Percentiles rank a stretch among this genome's conserved stretches.
These are phyloP conservation scores for Abrostola tripartita DNA, from an alignment of 2,888 invertebrate genomes.

Conservation along the genomic window DNA sequence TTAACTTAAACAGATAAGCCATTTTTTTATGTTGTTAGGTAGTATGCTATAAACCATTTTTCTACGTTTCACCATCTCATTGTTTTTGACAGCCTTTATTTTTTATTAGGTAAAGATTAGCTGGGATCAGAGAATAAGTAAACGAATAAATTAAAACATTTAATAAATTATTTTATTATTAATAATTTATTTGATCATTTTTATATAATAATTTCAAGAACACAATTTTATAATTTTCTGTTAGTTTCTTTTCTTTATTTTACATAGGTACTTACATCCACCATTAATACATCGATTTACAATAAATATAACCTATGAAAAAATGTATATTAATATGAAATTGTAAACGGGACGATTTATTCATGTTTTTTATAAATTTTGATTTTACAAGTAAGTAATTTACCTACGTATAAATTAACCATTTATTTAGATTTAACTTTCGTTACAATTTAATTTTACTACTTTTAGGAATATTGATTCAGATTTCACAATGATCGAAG, in stretches of 20 bases:
- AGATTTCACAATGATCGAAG: not conserved
- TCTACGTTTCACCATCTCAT: too few species aligned
- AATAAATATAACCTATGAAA: slow-evolving; percentile 62
- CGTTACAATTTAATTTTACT: slow-evolving; percentile 12
- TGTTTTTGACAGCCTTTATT: too few species aligned
- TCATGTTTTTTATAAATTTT: slow-evolving; percentile 41
- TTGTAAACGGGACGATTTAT: slow-evolving; percentile 75
- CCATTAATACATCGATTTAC: slow-evolving; percentile 64
- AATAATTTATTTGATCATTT: slow-evolving; percentile 64
- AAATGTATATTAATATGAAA: slow-evolving; percentile 71
- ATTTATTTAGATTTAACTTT: slow-evolving; percentile 3
- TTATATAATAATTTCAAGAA: slow-evolving; percentile 71
- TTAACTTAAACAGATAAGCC: too few species aligned
- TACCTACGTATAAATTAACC: slow-evolving; percentile 17
- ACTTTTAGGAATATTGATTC: slow-evolving; percentile 4
- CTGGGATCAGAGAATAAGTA: slow-evolving; percentile 12
- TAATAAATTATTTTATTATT: slow-evolving; percentile 74
- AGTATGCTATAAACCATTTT: too few species aligned
- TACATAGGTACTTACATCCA: slow-evolving; percentile 51
- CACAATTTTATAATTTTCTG: slow-evolving; percentile 69
- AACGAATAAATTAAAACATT: slow-evolving; percentile 58
- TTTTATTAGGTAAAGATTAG: not conserved
- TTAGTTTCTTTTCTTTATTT: slow-evolving; percentile 55
- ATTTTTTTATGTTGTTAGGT: too few species aligned
- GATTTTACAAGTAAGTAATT: slow-evolving; percentile 31